Evolutionary conservation across 2,888 invertebrate species (phyloP).

Genomic region (Plemyria rubiginata): DNA sequence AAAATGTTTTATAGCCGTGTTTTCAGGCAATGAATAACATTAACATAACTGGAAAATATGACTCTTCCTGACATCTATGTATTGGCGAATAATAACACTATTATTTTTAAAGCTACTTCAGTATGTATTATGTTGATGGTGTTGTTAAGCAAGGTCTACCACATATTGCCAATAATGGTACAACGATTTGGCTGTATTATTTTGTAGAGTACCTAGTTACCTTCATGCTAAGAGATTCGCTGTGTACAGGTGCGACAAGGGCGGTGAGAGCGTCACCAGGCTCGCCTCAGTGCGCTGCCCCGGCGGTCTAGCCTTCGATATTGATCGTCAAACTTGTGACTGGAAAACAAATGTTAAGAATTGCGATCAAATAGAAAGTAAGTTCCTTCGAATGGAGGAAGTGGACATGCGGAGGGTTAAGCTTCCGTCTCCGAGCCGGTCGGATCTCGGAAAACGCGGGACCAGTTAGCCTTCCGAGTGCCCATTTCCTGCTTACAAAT

Average conservation of each 20-base stretch:
- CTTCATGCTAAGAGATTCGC: constrained; percentile 66
- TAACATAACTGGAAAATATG: no score
- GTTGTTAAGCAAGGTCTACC: no score
- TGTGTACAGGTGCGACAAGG: constrained; percentile 95
- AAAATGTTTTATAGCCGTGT: no score
- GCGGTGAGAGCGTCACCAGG: constrained; percentile 93
- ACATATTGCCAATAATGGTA: no score
- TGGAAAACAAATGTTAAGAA: constrained; percentile 98
- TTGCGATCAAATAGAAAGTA: constrained; percentile 97
- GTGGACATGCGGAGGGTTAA: constrained; percentile 77
- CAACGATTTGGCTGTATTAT: no score
- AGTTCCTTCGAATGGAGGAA: constrained; percentile 85
- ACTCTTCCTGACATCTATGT: no score
- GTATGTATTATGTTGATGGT: no score
- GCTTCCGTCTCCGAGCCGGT: constrained; percentile 61
- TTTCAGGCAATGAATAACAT: no score
- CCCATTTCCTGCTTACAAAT: constrained; percentile 69
- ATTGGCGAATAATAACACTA: no score
- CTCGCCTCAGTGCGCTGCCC: constrained; percentile 96
- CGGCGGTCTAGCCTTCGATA: constrained; percentile 96
- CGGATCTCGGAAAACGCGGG: constrained; percentile 49
- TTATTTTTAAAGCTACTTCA: no score
- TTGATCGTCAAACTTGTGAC: constrained; percentile 97
- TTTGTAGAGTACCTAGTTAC: not conserved
- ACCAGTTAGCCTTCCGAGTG: constrained; percentile 72